Evolutionary conservation across 1,140 invertebrate genomes (phyloP).

Genomic region (Pogonomyrmex californicus): DNA sequence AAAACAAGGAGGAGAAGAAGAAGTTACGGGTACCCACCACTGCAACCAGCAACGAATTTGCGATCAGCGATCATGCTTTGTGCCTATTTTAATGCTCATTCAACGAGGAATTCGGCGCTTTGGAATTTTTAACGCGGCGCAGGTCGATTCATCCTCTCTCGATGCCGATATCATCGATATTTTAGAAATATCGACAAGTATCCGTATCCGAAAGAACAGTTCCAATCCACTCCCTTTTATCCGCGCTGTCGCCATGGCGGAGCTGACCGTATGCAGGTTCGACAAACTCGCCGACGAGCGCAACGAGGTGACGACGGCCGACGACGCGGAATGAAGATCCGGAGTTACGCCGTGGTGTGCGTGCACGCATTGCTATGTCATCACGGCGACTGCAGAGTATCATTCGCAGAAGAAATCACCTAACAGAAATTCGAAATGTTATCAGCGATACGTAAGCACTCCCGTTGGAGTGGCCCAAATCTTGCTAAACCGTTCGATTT

Average conservation of each 20-base stretch:
- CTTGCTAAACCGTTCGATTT: background rate
- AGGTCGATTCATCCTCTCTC: background rate
- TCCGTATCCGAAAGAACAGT: background rate
- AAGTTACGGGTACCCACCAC: background rate
- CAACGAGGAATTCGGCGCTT: background rate
- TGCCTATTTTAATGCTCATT: background rate
- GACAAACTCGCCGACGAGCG: too few species aligned
- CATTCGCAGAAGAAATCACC: conserved; percentile 2
- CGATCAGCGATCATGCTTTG: conserved; percentile 20
- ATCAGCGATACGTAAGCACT: background rate
- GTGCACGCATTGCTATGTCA: conserved; percentile 4
- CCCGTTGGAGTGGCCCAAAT: background rate
- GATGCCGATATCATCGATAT: background rate
- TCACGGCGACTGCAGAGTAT: background rate
- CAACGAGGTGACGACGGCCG: background rate
- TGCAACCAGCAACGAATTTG: background rate
- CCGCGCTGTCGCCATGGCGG: background rate
- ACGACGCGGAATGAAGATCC: conserved; percentile 16
- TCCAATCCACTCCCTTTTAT: conserved; percentile 17
- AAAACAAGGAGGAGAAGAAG: background rate
- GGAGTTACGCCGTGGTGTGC: background rate
- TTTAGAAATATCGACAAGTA: background rate
- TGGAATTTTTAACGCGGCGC: background rate
- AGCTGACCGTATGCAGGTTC: conserved; percentile 20
- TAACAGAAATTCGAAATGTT: background rate